These are phyloP conservation scores for Cricetomys ansorgei DNA, from an alignment of 2,113 vertebrate genomes.

Conservation along the genomic window DNA sequence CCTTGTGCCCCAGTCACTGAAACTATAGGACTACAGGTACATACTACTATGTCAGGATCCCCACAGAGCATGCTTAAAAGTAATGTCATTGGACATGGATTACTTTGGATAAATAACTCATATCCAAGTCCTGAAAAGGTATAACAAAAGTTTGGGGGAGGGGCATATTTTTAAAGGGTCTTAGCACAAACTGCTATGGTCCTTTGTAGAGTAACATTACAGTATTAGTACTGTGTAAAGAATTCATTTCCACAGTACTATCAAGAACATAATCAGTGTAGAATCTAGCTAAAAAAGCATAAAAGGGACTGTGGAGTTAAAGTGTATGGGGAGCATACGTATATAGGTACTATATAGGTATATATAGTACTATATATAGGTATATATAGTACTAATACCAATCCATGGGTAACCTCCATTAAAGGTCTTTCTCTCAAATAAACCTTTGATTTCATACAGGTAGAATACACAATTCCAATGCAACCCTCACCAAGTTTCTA, in stretches of 20 bases:
- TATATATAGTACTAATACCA: neutral
- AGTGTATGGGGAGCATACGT: neutral
- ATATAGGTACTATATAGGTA: too few species aligned
- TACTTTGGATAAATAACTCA: neutral
- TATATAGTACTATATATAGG: too few species aligned
- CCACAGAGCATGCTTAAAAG: neutral
- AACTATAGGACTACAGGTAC: neutral
- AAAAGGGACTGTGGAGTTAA: neutral
- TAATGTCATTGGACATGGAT: neutral
- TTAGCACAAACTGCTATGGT: neutral
- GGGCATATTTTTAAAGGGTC: neutral
- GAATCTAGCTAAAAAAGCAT: neutral
- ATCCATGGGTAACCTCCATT: neutral
- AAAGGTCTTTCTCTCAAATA: neutral
- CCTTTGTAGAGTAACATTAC: neutral
- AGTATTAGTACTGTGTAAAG: neutral
- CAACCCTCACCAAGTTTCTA: neutral
- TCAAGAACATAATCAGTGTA: neutral
- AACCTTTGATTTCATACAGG: neutral
- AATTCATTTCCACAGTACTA: neutral
- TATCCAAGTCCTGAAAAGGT: constrained; percentile 4
- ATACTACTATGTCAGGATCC: too few species aligned
- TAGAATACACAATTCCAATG: neutral
- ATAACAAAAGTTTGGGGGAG: neutral
- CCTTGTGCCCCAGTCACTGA: neutral